Evolutionary conservation across 2,797 vertebrate species (phyloP), one percentile per base, ranked within the genome.

Genomic region (Urophycis tenuis): DNA sequence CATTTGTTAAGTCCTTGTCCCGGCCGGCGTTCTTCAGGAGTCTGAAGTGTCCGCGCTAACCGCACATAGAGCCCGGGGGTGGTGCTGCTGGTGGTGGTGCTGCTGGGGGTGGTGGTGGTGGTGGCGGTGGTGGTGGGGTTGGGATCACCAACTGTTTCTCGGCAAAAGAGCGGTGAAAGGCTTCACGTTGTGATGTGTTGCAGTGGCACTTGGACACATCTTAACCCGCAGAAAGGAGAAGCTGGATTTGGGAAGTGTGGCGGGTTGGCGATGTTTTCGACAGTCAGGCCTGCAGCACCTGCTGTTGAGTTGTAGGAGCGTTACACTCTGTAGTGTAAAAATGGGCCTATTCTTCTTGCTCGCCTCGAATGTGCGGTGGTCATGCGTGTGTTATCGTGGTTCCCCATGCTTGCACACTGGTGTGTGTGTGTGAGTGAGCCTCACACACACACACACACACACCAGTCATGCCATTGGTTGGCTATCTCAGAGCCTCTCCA

Each of bases 1-100:
- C 80, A 75, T 85, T 82, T 75, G 81, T 73, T 15, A 77, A 78
- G 79, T 82, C 76, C 72, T 83, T 77, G 74, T 34, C 71, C 69
- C 8, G 73, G 78, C 81, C 81, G 83, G 80, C 77, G 76, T 82
- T 75, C 78, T 67, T 29, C 60, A 72, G 75, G 78, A 30, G 79
- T 78, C 76, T 75, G 70, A 75, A 84, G 79, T 78, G 79, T 83
- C 81, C 64, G 71, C 64, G 71, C 75, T 36, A 67, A 81, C 81
- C 81, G 29, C 60, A 25, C 60, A 67, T 29, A 5, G 60, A 12
- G 60, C 9, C 60, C 2, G 60, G 60, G 60, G 34, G 79, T 79
- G 53, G 74, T 74, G 75, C 75, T 35, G 75, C 6, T 6, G 53
- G 53, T 6, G 45, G 45, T 39, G 36, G 3, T 39, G 36, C 7